Base-by-base conservation (phyloP, 1,140 invertebrate genomes). In the Theocolax elegans region DNA sequence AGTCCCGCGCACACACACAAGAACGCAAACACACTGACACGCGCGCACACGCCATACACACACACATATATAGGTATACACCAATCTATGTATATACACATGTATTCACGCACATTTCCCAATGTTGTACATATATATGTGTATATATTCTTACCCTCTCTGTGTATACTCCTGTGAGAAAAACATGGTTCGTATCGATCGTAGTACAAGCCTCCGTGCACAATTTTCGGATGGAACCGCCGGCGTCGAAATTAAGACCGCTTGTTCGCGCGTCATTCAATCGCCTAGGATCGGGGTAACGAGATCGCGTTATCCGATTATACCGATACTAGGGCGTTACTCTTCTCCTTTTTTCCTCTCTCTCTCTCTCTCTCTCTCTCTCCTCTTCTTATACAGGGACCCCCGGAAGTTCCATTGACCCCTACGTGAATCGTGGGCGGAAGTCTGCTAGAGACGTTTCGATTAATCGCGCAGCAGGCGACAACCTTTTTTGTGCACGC, bases 391-490 rank as follows among this genome's bases (percentile, higher is more conserved):
- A n/a, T n/a, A 67, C 70, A 42, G 31, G 59, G 51, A 25, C 21
- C 67, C 9, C n/a, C 29, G 73, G 72, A 78, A 75, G 73, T 74
- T 63, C 62, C 71, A 71, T 74, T 73, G 71, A 74, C 74, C 72
- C 54, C n/a, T 1, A 21, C 6, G 10, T 42, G 74, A 74, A 58
- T 62, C 71, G 67, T 53, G 58, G 70, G 59, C 72, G 73, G 63
- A 75, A 79, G 75, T 82, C 84, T 86, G 83, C 54, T 63, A 71
- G 77, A 79, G 84, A 86, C 84, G 81, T 83, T 85, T 86, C 84
- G 80, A 86, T 86, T 86, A 86, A 84, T 75, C 72, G 70, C 80
- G 60, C 83, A 56, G 74, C 77, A 63, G 62, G 69, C 25, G 68
- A 54, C 27, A 27, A 48, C 12, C 49, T 23, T 51, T 25, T 40